A percentile compares a stretch with the other conserved stretches of the same genome.
phyloP scores from a whole-genome alignment of 2,113 vertebrate genomes.

The Periophthalmus modestus region DNA sequence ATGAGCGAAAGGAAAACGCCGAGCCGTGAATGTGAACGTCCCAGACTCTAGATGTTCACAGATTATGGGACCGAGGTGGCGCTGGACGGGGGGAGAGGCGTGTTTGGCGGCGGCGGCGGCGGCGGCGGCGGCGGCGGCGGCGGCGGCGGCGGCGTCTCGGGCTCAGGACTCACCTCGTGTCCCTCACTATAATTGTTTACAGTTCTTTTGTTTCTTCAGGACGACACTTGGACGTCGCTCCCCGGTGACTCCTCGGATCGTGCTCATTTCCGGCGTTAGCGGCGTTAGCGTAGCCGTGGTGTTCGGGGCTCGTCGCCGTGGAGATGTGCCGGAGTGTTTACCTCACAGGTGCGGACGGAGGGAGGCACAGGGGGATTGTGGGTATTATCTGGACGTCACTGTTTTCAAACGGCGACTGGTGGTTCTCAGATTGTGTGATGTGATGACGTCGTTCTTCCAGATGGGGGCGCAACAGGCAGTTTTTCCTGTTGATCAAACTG shows the following conservation, averaged over 20 bases:
- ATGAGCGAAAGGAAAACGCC: slow-evolving; percentile 10
- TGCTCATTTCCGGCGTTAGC: slow-evolving; percentile 64
- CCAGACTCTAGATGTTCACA: slow-evolving; percentile 1
- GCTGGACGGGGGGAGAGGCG: slow-evolving; percentile 44
- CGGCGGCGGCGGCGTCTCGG: background rate
- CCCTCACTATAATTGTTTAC: slow-evolving; percentile 66
- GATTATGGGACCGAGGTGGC: slow-evolving; percentile 38
- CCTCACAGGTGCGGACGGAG: too few relatives aligned
- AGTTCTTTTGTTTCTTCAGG: slow-evolving; percentile 65
- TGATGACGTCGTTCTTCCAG: too few relatives aligned
- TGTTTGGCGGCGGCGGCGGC: slow-evolving; percentile 5
- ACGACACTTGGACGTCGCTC: slow-evolving; percentile 65
- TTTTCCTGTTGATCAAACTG: too few relatives aligned
- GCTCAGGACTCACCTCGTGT: slow-evolving; percentile 54
- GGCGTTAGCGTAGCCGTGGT: slow-evolving; percentile 36
- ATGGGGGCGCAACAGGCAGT: too few relatives aligned
- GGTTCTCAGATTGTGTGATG: too few relatives aligned
- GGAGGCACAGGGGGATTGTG: too few relatives aligned
- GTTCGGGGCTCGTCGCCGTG: background rate
- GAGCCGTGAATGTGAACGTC: slow-evolving; percentile 2
- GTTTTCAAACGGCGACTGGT: too few relatives aligned
- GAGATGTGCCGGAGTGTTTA: too few relatives aligned
- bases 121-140: background rate
- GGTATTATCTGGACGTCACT: too few relatives aligned
- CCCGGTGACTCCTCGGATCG: slow-evolving; percentile 63